These are phyloP conservation scores for Epinotia bilunana DNA, from an alignment of 2,888 invertebrate genomes.

Conservation along the genomic window DNA sequence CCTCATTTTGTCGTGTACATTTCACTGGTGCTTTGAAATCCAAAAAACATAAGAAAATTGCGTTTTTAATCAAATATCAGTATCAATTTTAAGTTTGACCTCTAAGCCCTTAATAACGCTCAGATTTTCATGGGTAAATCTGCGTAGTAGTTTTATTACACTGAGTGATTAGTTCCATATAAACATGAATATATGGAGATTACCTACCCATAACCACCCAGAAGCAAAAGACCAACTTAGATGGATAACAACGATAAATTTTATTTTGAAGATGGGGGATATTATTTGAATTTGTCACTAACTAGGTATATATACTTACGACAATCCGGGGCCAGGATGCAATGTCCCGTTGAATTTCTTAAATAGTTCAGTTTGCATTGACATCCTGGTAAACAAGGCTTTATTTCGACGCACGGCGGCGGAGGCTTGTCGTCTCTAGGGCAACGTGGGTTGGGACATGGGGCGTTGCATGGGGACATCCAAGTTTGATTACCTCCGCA, in stretches of 20 bases:
- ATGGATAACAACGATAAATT: background rate
- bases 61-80: no score
- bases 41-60: background rate
- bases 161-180: no score
- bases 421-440: slow-evolving; percentile 37
- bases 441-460: slow-evolving; percentile 29
- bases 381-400: slow-evolving; percentile 38
- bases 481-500: slow-evolving; percentile 41
- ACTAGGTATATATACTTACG: slow-evolving; percentile 30
- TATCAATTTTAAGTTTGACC: no score
- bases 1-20: slow-evolving; percentile 47
- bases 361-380: slow-evolving; percentile 43
- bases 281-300: background rate
- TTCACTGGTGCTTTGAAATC: slow-evolving; percentile 41
- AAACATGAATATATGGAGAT: no score
- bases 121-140: no score
- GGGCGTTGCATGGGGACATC: slow-evolving; percentile 22
- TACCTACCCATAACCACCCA: background rate
- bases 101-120: no score
- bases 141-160: no score
- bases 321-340: slow-evolving; percentile 39
- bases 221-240: background rate
- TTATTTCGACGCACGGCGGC: slow-evolving; percentile 19
- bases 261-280: no score
- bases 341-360: slow-evolving; percentile 29